phyloP scores from a whole-genome alignment of 64 coral and sea anemone genomes.

The Montipora efflorescens region DNA sequence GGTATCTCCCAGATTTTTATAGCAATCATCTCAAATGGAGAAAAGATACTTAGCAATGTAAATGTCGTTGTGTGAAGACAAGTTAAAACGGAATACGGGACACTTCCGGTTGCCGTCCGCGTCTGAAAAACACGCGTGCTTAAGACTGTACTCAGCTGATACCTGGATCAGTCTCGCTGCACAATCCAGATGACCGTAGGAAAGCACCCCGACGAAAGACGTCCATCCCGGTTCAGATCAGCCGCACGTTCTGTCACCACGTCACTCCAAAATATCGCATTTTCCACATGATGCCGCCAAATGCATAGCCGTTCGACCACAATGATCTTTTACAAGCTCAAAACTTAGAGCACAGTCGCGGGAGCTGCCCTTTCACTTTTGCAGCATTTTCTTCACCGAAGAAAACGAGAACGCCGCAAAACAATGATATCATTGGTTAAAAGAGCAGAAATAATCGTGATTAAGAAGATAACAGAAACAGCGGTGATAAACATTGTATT shows the following conservation, averaged over 20 bases:
- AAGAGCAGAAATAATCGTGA: too few relatives aligned
- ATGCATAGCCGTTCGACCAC: slow-evolving; percentile 81
- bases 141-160: not conserved
- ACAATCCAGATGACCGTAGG: slow-evolving; percentile 72
- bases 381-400: slow-evolving; percentile 71
- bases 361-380: slow-evolving; percentile 56
- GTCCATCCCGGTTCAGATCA: slow-evolving; percentile 82
- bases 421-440: too few relatives aligned
- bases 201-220: slow-evolving; percentile 80
- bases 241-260: slow-evolving; percentile 72
- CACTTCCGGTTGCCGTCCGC: too few relatives aligned
- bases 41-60: too few relatives aligned
- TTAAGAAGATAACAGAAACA: too few relatives aligned
- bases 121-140: too few relatives aligned
- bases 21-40: too few relatives aligned
- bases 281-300: slow-evolving; percentile 90
- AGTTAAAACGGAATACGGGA: too few relatives aligned
- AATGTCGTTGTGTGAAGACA: too few relatives aligned
- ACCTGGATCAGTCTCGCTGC: slow-evolving; percentile 73
- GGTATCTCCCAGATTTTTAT: too few relatives aligned
- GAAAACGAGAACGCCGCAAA: too few relatives aligned
- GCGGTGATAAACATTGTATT: too few relatives aligned
- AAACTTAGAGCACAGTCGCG: slow-evolving; percentile 80
- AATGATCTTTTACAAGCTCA: slow-evolving; percentile 44
- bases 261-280: slow-evolving; percentile 90